Evolutionary conservation across 2,888 invertebrate genomes (phyloP).

Genomic region (Frankliniella fusca): DNA sequence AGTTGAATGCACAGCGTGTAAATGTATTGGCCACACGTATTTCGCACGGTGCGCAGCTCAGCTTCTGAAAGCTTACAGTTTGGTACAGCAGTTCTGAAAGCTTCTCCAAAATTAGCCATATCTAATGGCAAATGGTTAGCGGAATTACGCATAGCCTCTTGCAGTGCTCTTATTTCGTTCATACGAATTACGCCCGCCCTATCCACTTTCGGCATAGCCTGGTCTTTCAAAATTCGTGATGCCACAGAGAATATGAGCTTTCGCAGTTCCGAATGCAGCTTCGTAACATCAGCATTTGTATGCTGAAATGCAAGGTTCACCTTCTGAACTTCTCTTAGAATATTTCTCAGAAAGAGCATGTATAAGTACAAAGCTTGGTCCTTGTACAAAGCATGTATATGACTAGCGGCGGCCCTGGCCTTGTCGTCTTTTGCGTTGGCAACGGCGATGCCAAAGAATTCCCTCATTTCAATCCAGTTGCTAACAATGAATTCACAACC

Average conservation of each 20-base stretch:
- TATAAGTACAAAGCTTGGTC: neutral
- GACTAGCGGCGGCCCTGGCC: neutral
- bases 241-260: neutral
- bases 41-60: neutral
- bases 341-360: neutral
- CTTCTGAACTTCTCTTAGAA: neutral
- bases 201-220: neutral
- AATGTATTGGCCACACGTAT: neutral
- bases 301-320: neutral
- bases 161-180: neutral
- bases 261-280: neutral
- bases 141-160: neutral
- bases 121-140: neutral
- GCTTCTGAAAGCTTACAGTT: neutral
- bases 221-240: neutral
- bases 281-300: neutral
- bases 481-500: neutral
- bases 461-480: neutral
- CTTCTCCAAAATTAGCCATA: neutral
- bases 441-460: neutral
- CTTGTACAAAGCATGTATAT: neutral
- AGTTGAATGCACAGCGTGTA: neutral
- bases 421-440: neutral
- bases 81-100: neutral
- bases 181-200: neutral